Conservation (phyloP, 2,888 invertebrate genomes). For the Carpatolechia fugitivella region DNA sequence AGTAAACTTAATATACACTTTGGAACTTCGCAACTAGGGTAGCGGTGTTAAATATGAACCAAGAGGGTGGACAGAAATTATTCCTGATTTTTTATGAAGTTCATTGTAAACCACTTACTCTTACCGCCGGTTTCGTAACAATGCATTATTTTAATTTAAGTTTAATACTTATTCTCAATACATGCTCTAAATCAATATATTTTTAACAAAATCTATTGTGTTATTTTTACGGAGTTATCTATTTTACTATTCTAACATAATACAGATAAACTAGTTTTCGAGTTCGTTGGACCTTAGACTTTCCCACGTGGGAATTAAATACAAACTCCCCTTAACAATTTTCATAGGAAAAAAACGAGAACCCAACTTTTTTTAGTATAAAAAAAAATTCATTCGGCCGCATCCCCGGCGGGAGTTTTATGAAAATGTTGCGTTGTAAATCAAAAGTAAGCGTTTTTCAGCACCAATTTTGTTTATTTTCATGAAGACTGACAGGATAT, state of each 20-base stretch:
- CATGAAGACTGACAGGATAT: constrained; percentile 8
- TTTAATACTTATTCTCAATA: background rate
- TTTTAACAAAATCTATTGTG: too few species aligned
- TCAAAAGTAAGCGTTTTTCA: constrained; percentile 25
- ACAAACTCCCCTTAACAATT: constrained; percentile 52
- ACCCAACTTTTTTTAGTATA: constrained; percentile 40
- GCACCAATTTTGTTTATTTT: constrained; percentile 20
- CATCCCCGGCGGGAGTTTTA: constrained; percentile 16
- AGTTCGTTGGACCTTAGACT: constrained; percentile 14
- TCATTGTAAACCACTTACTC: background rate
- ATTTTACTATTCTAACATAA: too few species aligned
- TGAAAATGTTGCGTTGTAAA: constrained; percentile 24
- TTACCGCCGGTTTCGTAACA: background rate
- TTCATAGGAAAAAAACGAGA: constrained; percentile 38
- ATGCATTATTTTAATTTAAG: background rate
- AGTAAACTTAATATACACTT: background rate
- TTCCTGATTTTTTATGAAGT: constrained; percentile 2
- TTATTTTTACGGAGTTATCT: too few species aligned
- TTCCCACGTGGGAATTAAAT: constrained; percentile 41
- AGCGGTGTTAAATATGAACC: background rate
- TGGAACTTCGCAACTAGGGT: background rate
- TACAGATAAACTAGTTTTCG: too few species aligned
- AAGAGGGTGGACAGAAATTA: background rate
- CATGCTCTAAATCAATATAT: background rate
- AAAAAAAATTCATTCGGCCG: constrained; percentile 30